These are phyloP conservation scores for Acanthurus lineatus DNA, from an alignment of 2,797 vertebrate species.

Conservation along the genomic window DNA sequence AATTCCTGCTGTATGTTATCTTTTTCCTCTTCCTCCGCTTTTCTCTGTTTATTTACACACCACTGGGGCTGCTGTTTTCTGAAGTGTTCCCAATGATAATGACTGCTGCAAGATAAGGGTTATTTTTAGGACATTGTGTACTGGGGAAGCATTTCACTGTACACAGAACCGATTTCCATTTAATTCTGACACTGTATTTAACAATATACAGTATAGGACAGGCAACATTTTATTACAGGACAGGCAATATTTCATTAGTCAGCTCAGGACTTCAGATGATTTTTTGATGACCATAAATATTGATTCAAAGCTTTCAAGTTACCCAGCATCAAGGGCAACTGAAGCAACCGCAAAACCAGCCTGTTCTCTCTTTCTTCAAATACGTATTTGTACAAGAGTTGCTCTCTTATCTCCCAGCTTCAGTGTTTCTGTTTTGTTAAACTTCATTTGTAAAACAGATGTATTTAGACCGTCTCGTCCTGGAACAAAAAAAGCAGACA, in stretches of 20 bases:
- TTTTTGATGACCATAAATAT: constrained; percentile 68
- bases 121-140: constrained; percentile 85
- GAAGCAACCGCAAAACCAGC: constrained; percentile 50
- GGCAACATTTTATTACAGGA: constrained; percentile 32
- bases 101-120: constrained; percentile 82
- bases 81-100: constrained; percentile 84
- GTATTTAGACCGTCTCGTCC: constrained; percentile 52
- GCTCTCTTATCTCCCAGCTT: constrained; percentile 57
- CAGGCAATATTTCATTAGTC: constrained; percentile 25
- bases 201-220: constrained; percentile 45
- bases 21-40: constrained; percentile 72
- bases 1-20: constrained; percentile 79
- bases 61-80: constrained; percentile 81
- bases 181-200: constrained; percentile 48
- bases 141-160: constrained; percentile 61
- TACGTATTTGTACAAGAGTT: constrained; percentile 49
- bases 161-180: constrained; percentile 49
- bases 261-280: constrained; percentile 45
- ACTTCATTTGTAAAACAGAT: constrained; percentile 64
- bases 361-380: constrained; percentile 42
- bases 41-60: constrained; percentile 81
- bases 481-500: constrained; percentile 56
- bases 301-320: constrained; percentile 61
- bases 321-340: constrained; percentile 50
- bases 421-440: constrained; percentile 49